Evolutionary conservation across 1,140 invertebrate genomes (phyloP), one percentile per base, ranked within the genome.

Genomic region (Lepidurus arcticus): DNA sequence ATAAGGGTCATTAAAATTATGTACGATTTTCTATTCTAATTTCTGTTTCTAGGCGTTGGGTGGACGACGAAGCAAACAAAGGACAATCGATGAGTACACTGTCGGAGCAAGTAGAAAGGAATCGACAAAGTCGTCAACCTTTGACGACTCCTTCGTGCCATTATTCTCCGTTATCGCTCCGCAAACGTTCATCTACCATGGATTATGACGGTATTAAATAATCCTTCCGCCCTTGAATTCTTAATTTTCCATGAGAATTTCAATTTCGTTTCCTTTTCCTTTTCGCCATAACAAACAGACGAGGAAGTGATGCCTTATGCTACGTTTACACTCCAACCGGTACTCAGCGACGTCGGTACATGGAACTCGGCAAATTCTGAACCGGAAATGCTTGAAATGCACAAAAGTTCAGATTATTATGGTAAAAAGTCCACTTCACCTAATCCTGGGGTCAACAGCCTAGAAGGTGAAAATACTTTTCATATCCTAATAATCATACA

Each of bases 261-360:
- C 42, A 44, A 76, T 76, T 44, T 76, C 26, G 21, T 7, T 53
- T 43, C 11, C 44, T 42, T 7, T 26, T n/a, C 26, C 24, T 13
- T 42, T n/a, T 9, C 34, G 10, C 7, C 7, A 24, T 0, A 74
- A 78, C 42, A 74, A 78, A 44, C 16, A 34, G 78, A 78, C 42
- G 78, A 73, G 10, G 78, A 78, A 21, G 75, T 78, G 44, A 78
- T 74, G 8, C 78, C 78, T 42, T 78, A 78, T 73, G 78, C 78
- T 24, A 78, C 78, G 16, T 78, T 78, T 45, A 78, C 78, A n/a
- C 42, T 78, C 44, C 74, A 78, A 44, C 78, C 78, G n/a, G 75
- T 78, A 45, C 45, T 10, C 42, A 73, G 73, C 34, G 34, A 65
- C 53, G 53, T 16, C 6, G 53, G 53, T 13, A 65, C 53, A 65